A percentile compares a stretch with the other conserved stretches of the same genome.
Evolutionary conservation across 2,113 vertebrate species (phyloP).

Genomic region (Anser brachyrhynchus): DNA sequence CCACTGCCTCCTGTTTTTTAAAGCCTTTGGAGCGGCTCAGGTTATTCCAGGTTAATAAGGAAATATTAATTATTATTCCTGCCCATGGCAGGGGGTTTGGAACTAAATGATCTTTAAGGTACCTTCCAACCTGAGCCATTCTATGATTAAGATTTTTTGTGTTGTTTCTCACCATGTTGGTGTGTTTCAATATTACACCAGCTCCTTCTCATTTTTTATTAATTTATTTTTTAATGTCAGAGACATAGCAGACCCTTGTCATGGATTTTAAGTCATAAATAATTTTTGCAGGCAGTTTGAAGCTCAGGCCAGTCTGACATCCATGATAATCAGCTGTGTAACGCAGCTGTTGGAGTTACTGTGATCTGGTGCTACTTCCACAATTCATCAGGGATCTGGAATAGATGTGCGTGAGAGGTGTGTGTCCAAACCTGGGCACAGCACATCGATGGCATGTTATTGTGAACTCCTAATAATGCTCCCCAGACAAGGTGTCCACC

Average conservation of each 20-base stretch:
- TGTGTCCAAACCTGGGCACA: too few species aligned
- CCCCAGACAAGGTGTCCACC: not conserved
- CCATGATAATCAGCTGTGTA: not conserved
- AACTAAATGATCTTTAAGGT: too few species aligned
- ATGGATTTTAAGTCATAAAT: not conserved
- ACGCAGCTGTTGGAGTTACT: not conserved
- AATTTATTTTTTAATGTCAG: not conserved
- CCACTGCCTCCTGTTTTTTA: not conserved
- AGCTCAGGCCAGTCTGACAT: not conserved
- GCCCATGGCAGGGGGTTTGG: too few species aligned
- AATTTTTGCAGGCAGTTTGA: not conserved
- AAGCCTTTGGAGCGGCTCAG: not conserved
- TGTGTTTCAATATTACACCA: not conserved
- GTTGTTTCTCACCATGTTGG: not conserved
- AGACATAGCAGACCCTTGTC: not conserved
- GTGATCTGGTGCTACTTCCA: not conserved
- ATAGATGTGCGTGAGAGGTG: fast-evolving
- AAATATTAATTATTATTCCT: not conserved
- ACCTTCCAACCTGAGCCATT: too few species aligned
- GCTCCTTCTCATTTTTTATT: not conserved
- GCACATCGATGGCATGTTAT: not conserved
- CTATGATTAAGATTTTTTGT: not conserved
- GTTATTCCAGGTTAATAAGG: not conserved
- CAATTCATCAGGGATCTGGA: not conserved
- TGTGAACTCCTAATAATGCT: not conserved